phyloP scores from a whole-genome alignment of 2,113 vertebrate genomes.

The Tachysurus fulvidraco region DNA sequence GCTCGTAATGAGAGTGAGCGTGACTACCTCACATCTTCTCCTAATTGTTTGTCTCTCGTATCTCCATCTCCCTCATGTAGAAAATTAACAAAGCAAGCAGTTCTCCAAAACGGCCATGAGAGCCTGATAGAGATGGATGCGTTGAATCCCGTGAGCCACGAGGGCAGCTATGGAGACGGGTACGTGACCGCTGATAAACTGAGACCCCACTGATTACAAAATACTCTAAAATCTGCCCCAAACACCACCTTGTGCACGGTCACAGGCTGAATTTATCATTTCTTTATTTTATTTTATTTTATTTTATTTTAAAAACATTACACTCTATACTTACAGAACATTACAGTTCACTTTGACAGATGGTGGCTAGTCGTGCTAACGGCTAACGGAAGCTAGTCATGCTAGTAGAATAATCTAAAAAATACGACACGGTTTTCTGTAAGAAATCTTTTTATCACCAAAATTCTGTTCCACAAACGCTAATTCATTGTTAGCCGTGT shows the following conservation, averaged over 20 bases:
- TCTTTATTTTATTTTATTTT: not conserved
- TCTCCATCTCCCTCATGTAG: slow-evolving; percentile 73
- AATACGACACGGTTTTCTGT: not conserved
- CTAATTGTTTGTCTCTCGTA: slow-evolving; percentile 58
- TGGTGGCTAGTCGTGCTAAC: too few relatives aligned
- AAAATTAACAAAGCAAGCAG: slow-evolving; percentile 81
- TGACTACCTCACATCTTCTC: slow-evolving; percentile 42
- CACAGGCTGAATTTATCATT: not conserved
- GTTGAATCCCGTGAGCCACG: slow-evolving; percentile 77
- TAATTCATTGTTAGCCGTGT: not conserved
- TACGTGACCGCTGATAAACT: slow-evolving; percentile 71
- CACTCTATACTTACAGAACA: not conserved
- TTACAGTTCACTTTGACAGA: not conserved
- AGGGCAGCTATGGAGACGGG: slow-evolving; percentile 75
- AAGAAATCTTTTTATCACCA: not conserved
- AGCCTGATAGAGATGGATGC: slow-evolving; percentile 82
- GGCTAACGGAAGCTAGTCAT: not conserved
- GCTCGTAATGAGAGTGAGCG: slow-evolving; percentile 41
- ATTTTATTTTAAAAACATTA: not conserved
- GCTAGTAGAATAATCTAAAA: not conserved
- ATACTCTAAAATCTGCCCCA: not conserved
- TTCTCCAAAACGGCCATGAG: slow-evolving; percentile 80
- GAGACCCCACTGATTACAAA: slow-evolving; percentile 4
- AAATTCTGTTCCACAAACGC: not conserved
- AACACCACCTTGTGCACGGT: not conserved